Evolutionary conservation across 2,797 vertebrate species (phyloP).

Genomic region (Lutjanus argentimaculatus): DNA sequence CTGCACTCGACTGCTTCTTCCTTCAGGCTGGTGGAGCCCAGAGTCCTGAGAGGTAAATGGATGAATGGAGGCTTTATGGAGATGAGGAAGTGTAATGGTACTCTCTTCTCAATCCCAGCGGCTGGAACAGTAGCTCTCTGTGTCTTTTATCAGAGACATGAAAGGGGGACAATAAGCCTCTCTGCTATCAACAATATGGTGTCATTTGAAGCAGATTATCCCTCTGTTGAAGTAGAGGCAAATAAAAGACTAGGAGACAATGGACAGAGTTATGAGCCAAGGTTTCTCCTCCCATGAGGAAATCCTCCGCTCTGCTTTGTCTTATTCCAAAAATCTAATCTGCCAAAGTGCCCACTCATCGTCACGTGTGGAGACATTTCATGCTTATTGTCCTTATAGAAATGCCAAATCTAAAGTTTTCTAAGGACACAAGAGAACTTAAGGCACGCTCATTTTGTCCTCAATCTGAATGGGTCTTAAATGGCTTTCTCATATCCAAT

Average conservation of each 20-base stretch:
- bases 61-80: slow-evolving; percentile 86
- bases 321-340: slow-evolving; percentile 80
- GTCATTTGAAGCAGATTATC: slow-evolving; percentile 87
- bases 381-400: slow-evolving; percentile 51
- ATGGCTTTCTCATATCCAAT: slow-evolving; percentile 56
- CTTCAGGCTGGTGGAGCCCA: slow-evolving; percentile 74
- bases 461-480: slow-evolving; percentile 41
- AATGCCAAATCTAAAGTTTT: slow-evolving; percentile 63
- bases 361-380: slow-evolving; percentile 62
- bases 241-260: slow-evolving; percentile 82
- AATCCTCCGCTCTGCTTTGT: slow-evolving; percentile 76
- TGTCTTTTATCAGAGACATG: slow-evolving; percentile 86
- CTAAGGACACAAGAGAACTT: slow-evolving; percentile 22
- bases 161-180: slow-evolving; percentile 85
- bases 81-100: slow-evolving; percentile 85
- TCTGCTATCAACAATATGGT: slow-evolving; percentile 86
- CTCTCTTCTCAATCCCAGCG: slow-evolving; percentile 77
- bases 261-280: slow-evolving; percentile 78
- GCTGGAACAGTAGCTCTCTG: slow-evolving; percentile 83
- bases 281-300: slow-evolving; percentile 78
- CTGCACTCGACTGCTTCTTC: slow-evolving; percentile 80
- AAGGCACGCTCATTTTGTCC: slow-evolving; percentile 37
- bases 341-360: slow-evolving; percentile 71
- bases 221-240: slow-evolving; percentile 81
- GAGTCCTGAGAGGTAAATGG: slow-evolving; percentile 84